These are phyloP conservation scores for Acheta domesticus DNA, from an alignment of 2,888 invertebrate genomes.

Conservation along the genomic window DNA sequence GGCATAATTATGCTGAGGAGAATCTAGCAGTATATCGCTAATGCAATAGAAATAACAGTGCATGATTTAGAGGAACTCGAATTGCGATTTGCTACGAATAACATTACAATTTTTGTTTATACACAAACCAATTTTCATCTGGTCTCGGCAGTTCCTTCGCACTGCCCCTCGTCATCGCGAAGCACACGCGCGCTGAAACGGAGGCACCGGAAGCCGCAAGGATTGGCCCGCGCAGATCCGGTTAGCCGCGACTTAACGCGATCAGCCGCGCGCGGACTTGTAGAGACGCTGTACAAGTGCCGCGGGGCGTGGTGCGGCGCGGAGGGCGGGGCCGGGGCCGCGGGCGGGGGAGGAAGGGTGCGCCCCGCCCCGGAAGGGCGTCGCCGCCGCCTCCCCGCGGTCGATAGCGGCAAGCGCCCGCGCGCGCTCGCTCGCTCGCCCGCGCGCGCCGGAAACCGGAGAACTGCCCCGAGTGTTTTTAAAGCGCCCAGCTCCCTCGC, in stretches of 20 bases:
- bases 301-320: neutral
- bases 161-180: too few relatives aligned
- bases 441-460: neutral
- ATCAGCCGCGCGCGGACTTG: neutral
- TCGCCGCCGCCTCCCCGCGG: neutral
- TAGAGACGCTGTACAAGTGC: neutral
- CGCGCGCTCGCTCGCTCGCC: neutral
- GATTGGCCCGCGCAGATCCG: neutral
- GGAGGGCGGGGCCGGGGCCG: neutral
- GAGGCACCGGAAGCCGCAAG: neutral
- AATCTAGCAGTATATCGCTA: too few relatives aligned
- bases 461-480: neutral
- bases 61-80: too few relatives aligned
- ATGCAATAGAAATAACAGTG: too few relatives aligned
- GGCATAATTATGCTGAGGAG: too few relatives aligned
- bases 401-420: neutral
- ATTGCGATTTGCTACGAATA: too few relatives aligned
- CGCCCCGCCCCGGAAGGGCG: neutral
- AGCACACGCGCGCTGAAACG: too few relatives aligned
- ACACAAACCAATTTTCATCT: too few relatives aligned
- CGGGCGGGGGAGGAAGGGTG: neutral
- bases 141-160: too few relatives aligned
- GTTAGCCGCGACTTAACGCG: slow-evolving; percentile 9
- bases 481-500: too few relatives aligned
- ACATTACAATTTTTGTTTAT: too few relatives aligned